Evolutionary conservation across 2,113 vertebrate genomes (phyloP).

Genomic region (Epinephelus lanceolatus): DNA sequence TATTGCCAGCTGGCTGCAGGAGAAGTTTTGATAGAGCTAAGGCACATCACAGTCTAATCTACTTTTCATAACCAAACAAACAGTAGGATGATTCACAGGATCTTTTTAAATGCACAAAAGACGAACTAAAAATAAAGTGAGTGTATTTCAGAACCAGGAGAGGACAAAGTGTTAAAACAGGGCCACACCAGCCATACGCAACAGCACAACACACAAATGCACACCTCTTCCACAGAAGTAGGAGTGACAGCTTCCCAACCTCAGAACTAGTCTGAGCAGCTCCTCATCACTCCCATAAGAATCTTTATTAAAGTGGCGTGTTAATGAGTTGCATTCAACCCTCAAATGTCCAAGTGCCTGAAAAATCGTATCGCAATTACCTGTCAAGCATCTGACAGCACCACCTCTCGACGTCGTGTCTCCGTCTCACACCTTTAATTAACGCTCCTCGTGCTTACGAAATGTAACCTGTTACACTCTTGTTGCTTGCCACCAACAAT

Average conservation of each 20-base stretch:
- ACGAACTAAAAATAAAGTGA: background rate
- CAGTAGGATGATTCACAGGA: background rate
- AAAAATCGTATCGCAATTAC: constrained; percentile 67
- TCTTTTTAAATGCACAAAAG: constrained; percentile 3
- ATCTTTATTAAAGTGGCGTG: constrained; percentile 46
- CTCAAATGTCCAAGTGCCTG: constrained; percentile 62
- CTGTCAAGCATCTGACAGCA: constrained; percentile 74
- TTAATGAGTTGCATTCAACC: constrained; percentile 71
- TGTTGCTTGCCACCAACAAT: constrained; percentile 27
- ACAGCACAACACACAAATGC: constrained; percentile 9
- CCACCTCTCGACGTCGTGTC: constrained; percentile 22
- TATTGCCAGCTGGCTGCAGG: constrained; percentile 39
- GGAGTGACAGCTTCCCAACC: constrained; percentile 17
- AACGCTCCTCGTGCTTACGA: constrained; percentile 36
- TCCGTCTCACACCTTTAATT: constrained; percentile 79
- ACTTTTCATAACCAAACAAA: constrained; percentile 40
- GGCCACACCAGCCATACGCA: constrained; percentile 7
- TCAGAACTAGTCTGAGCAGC: constrained; percentile 72
- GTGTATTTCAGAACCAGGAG: background rate
- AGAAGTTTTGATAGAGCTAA: background rate
- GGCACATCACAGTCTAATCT: constrained; percentile 8
- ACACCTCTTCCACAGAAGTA: constrained; percentile 23
- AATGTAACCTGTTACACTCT: constrained; percentile 19
- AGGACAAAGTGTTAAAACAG: constrained; percentile 21
- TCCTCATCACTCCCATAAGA: constrained; percentile 47